phyloP scores from a whole-genome alignment of 1,140 invertebrate genomes.

The Lepidurus packardi region DNA sequence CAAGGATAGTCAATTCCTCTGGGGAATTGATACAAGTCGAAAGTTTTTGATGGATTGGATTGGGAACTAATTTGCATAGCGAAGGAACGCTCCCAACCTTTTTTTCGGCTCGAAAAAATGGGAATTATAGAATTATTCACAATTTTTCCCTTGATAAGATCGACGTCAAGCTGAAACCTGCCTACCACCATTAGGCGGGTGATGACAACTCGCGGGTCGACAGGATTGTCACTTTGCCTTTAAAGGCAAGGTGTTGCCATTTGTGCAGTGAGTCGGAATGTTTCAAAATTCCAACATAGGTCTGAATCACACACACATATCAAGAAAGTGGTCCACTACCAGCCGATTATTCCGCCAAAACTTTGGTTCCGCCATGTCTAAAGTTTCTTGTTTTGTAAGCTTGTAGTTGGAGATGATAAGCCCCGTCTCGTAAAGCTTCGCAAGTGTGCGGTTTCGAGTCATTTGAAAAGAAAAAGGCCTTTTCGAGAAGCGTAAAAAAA shows the following conservation, averaged over 20 bases:
- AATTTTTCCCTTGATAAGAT: neutral
- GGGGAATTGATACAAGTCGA: neutral
- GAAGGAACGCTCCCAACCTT: neutral
- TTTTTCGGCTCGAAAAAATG: neutral
- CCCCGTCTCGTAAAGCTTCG: neutral
- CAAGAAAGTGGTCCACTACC: too few species aligned
- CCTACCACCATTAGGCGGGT: slow-evolving; percentile 8
- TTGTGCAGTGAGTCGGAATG: neutral
- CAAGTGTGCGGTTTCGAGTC: neutral
- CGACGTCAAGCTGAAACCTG: slow-evolving; percentile 2
- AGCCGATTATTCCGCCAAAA: neutral
- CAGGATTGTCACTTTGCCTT: neutral
- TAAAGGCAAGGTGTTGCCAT: neutral
- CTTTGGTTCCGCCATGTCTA: neutral
- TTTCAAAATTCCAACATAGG: neutral
- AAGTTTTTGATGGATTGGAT: slow-evolving; percentile 14
- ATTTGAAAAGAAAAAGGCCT: neutral
- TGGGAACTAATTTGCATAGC: neutral
- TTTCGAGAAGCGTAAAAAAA: neutral
- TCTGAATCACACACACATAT: too few species aligned
- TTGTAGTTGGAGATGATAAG: neutral
- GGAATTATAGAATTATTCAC: neutral
- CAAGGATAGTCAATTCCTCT: neutral
- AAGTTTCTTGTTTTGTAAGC: neutral
- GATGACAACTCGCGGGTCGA: neutral